Evolutionary conservation across 2,888 invertebrate genomes (phyloP).

Genomic region (Rosalia funebris): DNA sequence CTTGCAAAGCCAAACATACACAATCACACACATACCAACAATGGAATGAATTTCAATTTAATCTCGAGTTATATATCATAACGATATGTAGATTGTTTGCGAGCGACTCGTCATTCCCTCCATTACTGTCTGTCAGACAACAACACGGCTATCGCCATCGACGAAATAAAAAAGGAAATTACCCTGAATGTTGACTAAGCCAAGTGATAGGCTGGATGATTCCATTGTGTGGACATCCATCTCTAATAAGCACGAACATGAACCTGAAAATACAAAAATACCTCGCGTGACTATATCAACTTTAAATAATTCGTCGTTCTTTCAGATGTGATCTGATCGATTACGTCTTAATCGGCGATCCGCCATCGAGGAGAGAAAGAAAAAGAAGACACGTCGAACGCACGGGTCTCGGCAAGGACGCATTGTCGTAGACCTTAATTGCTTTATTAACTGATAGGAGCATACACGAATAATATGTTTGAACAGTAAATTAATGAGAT

Average conservation of each 20-base stretch:
- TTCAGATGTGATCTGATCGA: conserved; percentile 25
- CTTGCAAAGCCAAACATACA: neutral
- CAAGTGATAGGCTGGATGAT: conserved; percentile 32
- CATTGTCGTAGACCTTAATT: conserved; percentile 8
- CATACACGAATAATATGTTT: conserved; percentile 3
- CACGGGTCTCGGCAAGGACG: neutral
- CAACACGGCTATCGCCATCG: conserved; percentile 11
- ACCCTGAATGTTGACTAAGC: conserved; percentile 32
- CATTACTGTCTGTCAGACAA: conserved; percentile 22
- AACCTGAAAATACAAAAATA: conserved; percentile 22
- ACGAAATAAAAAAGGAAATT: conserved; percentile 32
- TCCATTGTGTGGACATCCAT: conserved; percentile 30
- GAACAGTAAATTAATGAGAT: too few relatives aligned
- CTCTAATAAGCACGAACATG: conserved; percentile 27
- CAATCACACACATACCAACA: too few relatives aligned
- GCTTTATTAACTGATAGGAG: conserved; percentile 21
- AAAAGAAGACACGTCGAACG: neutral
- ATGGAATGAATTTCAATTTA: neutral
- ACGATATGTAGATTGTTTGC: conserved; percentile 21
- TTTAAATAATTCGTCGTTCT: conserved; percentile 22
- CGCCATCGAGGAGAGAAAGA: conserved; percentile 11
- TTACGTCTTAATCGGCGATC: conserved; percentile 21
- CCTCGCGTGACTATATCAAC: conserved; percentile 28
- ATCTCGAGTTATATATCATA: neutral
- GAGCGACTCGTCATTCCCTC: conserved; percentile 20